Percentiles rank a stretch among this genome's conserved stretches.
phyloP scores from a whole-genome alignment of 2,888 invertebrate species.

The Patella ulyssiponensis region DNA sequence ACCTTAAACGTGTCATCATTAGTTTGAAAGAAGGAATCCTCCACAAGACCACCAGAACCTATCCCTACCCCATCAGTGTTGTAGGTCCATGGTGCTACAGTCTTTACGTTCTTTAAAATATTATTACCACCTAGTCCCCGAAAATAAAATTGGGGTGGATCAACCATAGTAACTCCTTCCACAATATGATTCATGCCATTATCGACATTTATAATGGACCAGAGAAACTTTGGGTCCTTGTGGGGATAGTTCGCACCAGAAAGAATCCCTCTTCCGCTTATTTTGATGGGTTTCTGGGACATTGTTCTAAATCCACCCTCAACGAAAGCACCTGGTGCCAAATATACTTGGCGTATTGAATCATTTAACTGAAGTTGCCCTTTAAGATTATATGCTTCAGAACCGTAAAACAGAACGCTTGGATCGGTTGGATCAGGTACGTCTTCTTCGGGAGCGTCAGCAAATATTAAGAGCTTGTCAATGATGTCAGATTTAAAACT shows the following conservation, averaged over 20 bases:
- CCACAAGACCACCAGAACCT: slow-evolving; percentile 23
- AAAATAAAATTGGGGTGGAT: slow-evolving; percentile 17
- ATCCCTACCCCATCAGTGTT: slow-evolving; percentile 24
- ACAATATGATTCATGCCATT: slow-evolving; percentile 14
- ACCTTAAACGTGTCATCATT: slow-evolving; percentile 31
- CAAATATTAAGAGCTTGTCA: slow-evolving; percentile 27
- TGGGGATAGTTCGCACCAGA: slow-evolving; percentile 15
- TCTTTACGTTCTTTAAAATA: slow-evolving; percentile 22
- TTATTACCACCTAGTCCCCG: slow-evolving; percentile 15
- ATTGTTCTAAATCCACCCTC: slow-evolving; percentile 23
- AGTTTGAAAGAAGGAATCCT: slow-evolving; percentile 22
- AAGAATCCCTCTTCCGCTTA: slow-evolving; percentile 18
- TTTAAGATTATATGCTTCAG: slow-evolving; percentile 15
- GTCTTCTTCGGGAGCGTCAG: slow-evolving; percentile 25
- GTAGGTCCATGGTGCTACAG: slow-evolving; percentile 24
- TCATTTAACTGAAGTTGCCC: slow-evolving; percentile 16
- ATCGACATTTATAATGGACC: slow-evolving; percentile 15
- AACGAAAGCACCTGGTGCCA: slow-evolving; percentile 23
- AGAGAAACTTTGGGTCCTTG: neutral
- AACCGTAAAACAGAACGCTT: slow-evolving; percentile 21
- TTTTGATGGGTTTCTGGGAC: slow-evolving; percentile 8
- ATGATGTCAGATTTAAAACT: slow-evolving; percentile 15
- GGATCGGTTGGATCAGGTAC: slow-evolving; percentile 12
- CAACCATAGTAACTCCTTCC: slow-evolving; percentile 23
- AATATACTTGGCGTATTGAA: slow-evolving; percentile 18